Conservation (phyloP, 2,797 vertebrate genomes). For the Balearica regulorum region DNA sequence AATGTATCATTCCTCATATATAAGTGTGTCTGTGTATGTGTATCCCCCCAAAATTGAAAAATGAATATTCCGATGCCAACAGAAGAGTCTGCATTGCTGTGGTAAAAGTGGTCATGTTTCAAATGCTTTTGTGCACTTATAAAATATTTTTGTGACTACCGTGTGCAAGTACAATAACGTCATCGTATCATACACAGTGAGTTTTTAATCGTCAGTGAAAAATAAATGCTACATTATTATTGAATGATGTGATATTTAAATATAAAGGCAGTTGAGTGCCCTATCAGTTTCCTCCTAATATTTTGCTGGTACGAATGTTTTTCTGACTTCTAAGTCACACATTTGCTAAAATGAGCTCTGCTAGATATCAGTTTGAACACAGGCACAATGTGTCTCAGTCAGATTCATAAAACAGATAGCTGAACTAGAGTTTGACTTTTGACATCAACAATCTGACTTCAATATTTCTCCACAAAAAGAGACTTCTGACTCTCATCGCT, state of each 20-base stretch:
- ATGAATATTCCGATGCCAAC: not conserved
- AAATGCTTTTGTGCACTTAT: not conserved
- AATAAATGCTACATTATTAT: conserved; percentile 67
- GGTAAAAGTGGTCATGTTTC: not conserved
- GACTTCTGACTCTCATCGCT: conserved; percentile 72
- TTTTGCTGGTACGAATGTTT: conserved; percentile 75
- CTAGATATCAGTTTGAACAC: conserved; percentile 77
- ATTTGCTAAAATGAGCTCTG: conserved; percentile 81
- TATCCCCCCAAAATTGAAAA: not conserved
- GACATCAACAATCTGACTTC: conserved; percentile 84
- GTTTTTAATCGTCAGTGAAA: conserved; percentile 47
- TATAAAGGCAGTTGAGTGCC: conserved; percentile 73
- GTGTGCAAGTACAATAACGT: not conserved
- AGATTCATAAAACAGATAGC: conserved; percentile 81
- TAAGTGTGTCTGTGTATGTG: not conserved
- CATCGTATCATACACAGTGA: conserved; percentile 25
- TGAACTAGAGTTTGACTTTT: conserved; percentile 81
- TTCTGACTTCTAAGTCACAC: conserved; percentile 80
- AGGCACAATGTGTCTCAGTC: conserved; percentile 81
- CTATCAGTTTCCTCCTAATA: conserved; percentile 76
- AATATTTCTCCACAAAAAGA: conserved; percentile 78
- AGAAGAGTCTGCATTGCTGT: not conserved
- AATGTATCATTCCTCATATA: not conserved
- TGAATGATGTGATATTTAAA: conserved; percentile 72
- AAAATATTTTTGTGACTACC: not conserved